phyloP scores from a whole-genome alignment of 1,140 invertebrate species.

The Rhynchophorus ferrugineus region DNA sequence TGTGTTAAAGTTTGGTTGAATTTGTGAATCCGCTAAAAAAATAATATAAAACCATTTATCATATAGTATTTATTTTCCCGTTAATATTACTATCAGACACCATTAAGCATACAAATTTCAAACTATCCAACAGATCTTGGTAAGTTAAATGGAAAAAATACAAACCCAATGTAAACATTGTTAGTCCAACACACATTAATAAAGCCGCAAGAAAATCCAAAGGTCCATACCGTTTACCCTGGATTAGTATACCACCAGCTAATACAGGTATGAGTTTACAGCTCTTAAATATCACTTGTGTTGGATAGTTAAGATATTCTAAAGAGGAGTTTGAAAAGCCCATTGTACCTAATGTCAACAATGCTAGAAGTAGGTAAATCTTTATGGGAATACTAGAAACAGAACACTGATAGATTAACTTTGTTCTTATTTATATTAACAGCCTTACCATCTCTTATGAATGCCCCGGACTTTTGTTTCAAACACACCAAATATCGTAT shows the following conservation, averaged over 20 bases:
- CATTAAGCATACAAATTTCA: background rate
- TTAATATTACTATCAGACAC: background rate
- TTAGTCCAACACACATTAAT: slow-evolving; percentile 85
- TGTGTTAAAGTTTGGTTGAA: slow-evolving; percentile 81
- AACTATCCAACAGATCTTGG: background rate
- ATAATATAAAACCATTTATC: background rate
- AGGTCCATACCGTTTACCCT: slow-evolving; percentile 77
- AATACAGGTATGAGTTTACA: slow-evolving; percentile 95
- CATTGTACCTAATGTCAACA: slow-evolving; percentile 90
- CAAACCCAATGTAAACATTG: slow-evolving; percentile 73
- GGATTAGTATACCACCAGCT: slow-evolving; percentile 84
- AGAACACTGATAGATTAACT: slow-evolving; percentile 15
- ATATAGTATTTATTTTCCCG: no score
- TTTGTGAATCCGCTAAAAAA: slow-evolving; percentile 72
- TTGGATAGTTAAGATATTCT: slow-evolving; percentile 94
- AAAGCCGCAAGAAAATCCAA: slow-evolving; percentile 78
- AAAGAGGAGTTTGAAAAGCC: slow-evolving; percentile 90
- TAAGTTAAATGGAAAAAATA: slow-evolving; percentile 17
- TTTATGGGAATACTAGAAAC: slow-evolving; percentile 72
- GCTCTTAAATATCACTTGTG: slow-evolving; percentile 90
- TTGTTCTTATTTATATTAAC: slow-evolving; percentile 1
- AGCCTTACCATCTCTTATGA: slow-evolving; percentile 57
- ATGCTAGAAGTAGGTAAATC: slow-evolving; percentile 73
- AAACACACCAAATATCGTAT: slow-evolving; percentile 69
- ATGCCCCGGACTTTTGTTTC: slow-evolving; percentile 64